A percentile compares a stretch with the other conserved stretches of the same genome.
These are phyloP conservation scores for Platygyra sinensis DNA, from an alignment of 64 coral and sea anemone genomes.

Conservation along the genomic window DNA sequence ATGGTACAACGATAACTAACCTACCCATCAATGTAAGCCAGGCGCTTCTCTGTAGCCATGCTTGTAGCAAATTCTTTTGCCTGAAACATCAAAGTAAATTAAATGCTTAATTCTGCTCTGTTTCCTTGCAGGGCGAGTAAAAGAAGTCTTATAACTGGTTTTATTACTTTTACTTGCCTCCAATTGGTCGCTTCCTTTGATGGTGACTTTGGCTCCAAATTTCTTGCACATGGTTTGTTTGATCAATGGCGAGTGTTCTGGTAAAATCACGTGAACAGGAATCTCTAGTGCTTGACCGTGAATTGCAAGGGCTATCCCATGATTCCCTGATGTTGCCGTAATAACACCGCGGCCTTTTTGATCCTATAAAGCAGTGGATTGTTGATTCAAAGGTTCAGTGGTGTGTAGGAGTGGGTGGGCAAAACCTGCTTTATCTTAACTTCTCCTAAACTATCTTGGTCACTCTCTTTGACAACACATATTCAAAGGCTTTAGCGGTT, in stretches of 20 bases:
- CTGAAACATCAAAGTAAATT: slow-evolving; percentile 14
- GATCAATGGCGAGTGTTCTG: slow-evolving; percentile 62
- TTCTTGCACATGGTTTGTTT: slow-evolving; percentile 77
- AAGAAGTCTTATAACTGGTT: too few relatives aligned
- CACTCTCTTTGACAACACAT: too few relatives aligned
- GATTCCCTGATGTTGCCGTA: slow-evolving; percentile 63
- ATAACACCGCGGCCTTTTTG: slow-evolving; percentile 69
- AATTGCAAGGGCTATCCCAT: slow-evolving; percentile 57
- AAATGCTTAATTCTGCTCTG: too few relatives aligned
- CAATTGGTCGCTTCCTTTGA: slow-evolving; percentile 73
- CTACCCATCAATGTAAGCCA: slow-evolving; percentile 90
- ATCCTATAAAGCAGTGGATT: slow-evolving; percentile 12
- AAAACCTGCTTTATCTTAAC: too few relatives aligned
- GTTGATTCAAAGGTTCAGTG: too few relatives aligned
- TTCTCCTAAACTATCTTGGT: too few relatives aligned
- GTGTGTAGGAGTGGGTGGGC: too few relatives aligned
- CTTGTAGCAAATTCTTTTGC: slow-evolving; percentile 73
- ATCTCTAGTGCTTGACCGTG: slow-evolving; percentile 50
- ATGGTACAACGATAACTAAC: background rate
- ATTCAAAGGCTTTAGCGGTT: too few relatives aligned
- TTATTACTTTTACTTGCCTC: slow-evolving; percentile 46
- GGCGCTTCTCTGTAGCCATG: slow-evolving; percentile 65
- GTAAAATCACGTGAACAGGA: slow-evolving; percentile 65
- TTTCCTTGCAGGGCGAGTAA: too few relatives aligned
- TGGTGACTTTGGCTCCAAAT: slow-evolving; percentile 77